Evolutionary conservation across 2,113 vertebrate genomes (phyloP).

Genomic region (Nycticryphes semicollaris): DNA sequence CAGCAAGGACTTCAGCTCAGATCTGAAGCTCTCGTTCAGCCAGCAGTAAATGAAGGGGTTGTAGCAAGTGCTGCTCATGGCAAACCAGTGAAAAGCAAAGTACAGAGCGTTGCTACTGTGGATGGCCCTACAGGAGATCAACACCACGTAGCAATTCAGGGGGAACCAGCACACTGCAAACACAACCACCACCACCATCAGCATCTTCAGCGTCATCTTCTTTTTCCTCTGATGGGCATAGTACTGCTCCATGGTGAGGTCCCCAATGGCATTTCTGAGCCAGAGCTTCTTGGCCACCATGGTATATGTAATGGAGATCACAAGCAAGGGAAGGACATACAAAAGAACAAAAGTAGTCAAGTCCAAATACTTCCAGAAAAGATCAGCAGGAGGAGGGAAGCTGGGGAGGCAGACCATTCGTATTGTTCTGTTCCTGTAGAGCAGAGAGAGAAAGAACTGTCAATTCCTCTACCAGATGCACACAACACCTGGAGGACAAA

Average conservation of each 20-base stretch:
- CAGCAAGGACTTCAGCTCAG: constrained; percentile 68
- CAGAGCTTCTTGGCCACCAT: constrained; percentile 82
- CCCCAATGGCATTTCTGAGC: constrained; percentile 77
- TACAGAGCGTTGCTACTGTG: constrained; percentile 75
- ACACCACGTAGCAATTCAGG: constrained; percentile 78
- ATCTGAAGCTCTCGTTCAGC: constrained; percentile 78
- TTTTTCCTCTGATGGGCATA: constrained; percentile 75
- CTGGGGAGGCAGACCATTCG: constrained; percentile 77
- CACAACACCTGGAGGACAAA: neutral
- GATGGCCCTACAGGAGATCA: constrained; percentile 79
- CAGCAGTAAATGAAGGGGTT: constrained; percentile 84
- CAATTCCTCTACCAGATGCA: neutral
- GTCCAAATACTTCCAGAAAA: constrained; percentile 83
- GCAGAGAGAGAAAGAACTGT: constrained; percentile 21
- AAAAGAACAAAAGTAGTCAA: constrained; percentile 78
- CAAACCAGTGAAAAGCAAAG: constrained; percentile 81
- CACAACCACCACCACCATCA: constrained; percentile 78
- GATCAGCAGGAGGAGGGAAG: constrained; percentile 79
- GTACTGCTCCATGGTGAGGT: constrained; percentile 81
- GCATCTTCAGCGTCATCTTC: constrained; percentile 82
- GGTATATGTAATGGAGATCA: constrained; percentile 76
- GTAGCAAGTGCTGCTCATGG: constrained; percentile 83
- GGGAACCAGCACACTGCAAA: constrained; percentile 82
- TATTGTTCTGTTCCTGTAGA: constrained; percentile 71
- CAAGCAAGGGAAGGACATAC: constrained; percentile 78